Evolutionary conservation across 2,113 vertebrate species (phyloP).

Genomic region (Rallus limicola): DNA sequence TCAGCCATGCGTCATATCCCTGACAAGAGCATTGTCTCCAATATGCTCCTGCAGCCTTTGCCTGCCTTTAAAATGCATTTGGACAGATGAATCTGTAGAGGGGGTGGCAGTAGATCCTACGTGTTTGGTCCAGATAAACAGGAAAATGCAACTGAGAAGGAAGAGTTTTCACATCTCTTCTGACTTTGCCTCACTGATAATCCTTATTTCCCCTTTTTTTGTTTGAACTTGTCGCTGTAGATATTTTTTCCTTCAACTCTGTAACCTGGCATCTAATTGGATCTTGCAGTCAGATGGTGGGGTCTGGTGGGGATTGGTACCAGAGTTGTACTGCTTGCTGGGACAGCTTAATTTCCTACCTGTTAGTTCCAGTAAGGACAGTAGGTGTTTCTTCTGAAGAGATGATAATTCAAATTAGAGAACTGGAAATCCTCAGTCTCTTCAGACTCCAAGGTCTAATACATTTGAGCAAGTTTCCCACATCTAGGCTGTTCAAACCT

Average conservation of each 20-base stretch:
- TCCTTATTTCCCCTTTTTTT: not conserved
- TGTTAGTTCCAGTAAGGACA: not conserved
- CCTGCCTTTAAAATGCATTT: not conserved
- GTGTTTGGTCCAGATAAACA: not conserved
- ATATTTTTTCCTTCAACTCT: not conserved
- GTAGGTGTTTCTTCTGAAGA: not conserved
- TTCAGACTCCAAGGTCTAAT: not conserved
- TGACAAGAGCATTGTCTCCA: not conserved
- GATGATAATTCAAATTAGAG: fast-evolving
- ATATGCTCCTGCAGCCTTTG: not conserved
- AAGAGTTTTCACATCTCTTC: not conserved
- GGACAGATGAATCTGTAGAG: not conserved
- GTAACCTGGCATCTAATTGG: not conserved
- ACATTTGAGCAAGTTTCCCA: not conserved
- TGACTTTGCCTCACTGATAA: not conserved
- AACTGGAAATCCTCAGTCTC: not conserved
- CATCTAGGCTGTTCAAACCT: not conserved
- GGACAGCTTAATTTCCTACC: not conserved
- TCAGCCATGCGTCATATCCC: not conserved
- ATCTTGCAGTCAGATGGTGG: not conserved
- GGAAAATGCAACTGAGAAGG: not conserved
- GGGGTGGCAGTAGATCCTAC: not conserved
- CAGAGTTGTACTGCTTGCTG: not conserved
- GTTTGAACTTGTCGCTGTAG: not conserved
- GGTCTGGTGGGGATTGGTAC: not conserved